Base-by-base conservation (phyloP, 2,797 vertebrate genomes). In the Argyrosomus regius region DNA sequence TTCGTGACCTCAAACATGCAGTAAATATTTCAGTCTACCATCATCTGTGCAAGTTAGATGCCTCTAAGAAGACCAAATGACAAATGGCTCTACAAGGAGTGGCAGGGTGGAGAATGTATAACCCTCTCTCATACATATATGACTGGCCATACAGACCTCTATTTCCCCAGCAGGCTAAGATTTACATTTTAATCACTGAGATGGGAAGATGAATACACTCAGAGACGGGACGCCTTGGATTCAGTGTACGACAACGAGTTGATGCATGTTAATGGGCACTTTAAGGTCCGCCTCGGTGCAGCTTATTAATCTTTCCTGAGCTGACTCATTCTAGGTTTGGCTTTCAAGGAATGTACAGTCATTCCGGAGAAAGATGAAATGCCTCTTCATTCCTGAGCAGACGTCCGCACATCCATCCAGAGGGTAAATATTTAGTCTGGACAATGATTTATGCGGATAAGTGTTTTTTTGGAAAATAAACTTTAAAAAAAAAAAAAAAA, bases 191-290 rank as follows among this genome's bases (percentile, higher is more conserved):
- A 80, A 93, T 87, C 77, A 73, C 65, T 0, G 46, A 26, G 62
- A 87, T 77, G 49, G 72, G 76, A 62, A 67, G 75, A 89, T 58
- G 59, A 80, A 83, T 59, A 58, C 72, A 48, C 66, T 72, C 57
- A 35, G 73, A 72, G 73, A 83, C 49, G 20, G 66, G 68, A 80
- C 12, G 35, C 75, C 62, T 77, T 76, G 67, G 81, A 83, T 68
- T 87, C 41, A 31, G 59, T 39, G 83, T 68, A 64, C 3, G 0
- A 71, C 83, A 59, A 77, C 53, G 16, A 78, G 56, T 73, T 69
- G 79, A 83, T 89, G 73, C 84, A 83, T 78, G 89, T 75, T 88
- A 89, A 89, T 89, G 87, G 77, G 20, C 69, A 79, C 85, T 89
- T 85, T 77, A 80, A 75, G 48, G 80, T 31, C 71, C 1, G 20